A percentile compares a stretch with the other conserved stretches of the same genome.
These are phyloP conservation scores for Sardina pilchardus DNA, from an alignment of 2,113 vertebrate genomes.

Conservation along the genomic window DNA sequence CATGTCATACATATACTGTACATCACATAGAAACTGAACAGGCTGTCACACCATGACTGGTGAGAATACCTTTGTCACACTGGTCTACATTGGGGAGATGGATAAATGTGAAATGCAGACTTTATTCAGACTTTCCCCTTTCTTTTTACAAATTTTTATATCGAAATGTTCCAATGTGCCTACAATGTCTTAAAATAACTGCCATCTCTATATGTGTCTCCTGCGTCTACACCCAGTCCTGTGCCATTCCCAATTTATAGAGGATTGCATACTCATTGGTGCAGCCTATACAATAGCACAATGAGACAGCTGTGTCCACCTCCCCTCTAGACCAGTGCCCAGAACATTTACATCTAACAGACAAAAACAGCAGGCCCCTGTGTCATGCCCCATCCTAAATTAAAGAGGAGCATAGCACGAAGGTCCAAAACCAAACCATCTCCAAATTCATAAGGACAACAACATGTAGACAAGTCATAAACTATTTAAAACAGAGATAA, in stretches of 20 bases:
- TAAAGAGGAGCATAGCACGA: constrained; percentile 34
- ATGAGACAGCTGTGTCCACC: constrained; percentile 34
- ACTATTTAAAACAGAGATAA: constrained; percentile 27
- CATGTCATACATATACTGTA: constrained; percentile 55
- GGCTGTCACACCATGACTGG: constrained; percentile 58
- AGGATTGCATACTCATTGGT: neutral
- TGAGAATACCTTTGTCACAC: constrained; percentile 39
- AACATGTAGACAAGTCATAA: constrained; percentile 31
- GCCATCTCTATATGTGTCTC: neutral
- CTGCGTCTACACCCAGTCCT: neutral
- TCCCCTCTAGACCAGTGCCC: constrained; percentile 48
- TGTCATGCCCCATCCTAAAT: constrained; percentile 19
- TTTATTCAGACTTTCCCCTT: neutral
- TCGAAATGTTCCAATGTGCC: neutral
- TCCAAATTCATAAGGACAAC: constrained; percentile 16
- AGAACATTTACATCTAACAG: constrained; percentile 43
- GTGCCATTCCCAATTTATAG: neutral
- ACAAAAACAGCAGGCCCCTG: constrained; percentile 40
- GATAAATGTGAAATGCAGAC: neutral
- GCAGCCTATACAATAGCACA: neutral
- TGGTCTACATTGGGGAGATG: constrained; percentile 11
- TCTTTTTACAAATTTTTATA: neutral
- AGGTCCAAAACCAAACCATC: constrained; percentile 34
- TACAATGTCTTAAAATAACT: neutral
- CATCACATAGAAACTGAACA: constrained; percentile 53